Evolutionary conservation across 1,140 invertebrate species (phyloP).

Genomic region (Drosophila kanapiae): DNA sequence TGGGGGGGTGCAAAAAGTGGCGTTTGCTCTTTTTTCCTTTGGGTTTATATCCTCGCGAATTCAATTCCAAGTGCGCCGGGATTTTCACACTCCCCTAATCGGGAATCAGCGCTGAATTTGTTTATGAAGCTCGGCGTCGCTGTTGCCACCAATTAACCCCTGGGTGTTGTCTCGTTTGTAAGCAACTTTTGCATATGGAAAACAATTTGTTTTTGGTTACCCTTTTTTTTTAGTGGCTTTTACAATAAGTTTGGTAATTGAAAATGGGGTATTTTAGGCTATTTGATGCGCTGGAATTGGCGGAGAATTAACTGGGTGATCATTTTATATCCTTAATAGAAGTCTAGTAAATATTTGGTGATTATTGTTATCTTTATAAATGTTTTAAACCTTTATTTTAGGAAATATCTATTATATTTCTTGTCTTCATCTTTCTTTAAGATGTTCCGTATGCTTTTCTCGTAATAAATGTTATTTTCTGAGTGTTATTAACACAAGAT

Average conservation of each 20-base stretch:
- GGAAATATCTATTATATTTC: background rate
- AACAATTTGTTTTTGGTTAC: conserved; percentile 65
- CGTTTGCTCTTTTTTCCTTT: background rate
- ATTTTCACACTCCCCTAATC: conserved; percentile 47
- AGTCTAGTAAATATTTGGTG: background rate
- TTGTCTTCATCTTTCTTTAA: background rate
- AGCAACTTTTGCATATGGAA: conserved; percentile 51
- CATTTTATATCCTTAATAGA: no score
- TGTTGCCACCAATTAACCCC: conserved; percentile 55
- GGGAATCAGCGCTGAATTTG: conserved; percentile 63
- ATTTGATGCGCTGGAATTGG: background rate
- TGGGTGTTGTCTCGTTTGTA: conserved; percentile 26
- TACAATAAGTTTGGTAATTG: conserved; percentile 40
- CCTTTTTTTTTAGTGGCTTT: conserved; percentile 28
- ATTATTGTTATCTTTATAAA: background rate
- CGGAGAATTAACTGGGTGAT: no score
- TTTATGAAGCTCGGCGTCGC: conserved; percentile 45
- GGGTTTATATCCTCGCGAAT: conserved; percentile 47
- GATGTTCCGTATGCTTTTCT: no score
- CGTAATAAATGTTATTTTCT: background rate
- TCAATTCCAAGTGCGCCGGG: conserved; percentile 43
- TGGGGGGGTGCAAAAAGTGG: background rate
- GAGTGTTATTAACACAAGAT: background rate
- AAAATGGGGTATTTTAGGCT: background rate
- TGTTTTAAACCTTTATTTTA: no score